Evolutionary conservation across 2,113 vertebrate species (phyloP), one percentile per base, ranked within the genome.

Genomic region (Stigmatopora argus): DNA sequence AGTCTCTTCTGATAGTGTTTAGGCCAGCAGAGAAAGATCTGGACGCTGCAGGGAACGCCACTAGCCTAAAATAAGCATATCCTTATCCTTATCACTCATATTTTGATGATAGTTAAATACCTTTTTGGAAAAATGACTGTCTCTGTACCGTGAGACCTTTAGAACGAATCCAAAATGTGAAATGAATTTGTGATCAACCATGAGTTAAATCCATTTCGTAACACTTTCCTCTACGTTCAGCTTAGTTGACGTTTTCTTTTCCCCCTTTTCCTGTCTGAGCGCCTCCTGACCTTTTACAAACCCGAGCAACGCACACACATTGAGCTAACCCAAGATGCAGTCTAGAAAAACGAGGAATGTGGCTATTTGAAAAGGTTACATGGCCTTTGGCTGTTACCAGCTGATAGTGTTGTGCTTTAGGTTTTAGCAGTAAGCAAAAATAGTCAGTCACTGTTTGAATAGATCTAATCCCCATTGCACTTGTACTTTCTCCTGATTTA

Each of bases 161-260:
- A 41, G 7, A 41, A 41, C 7, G 7, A 41, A 41, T 41, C 2
- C 38, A 41, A 41, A 41, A 41, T 41, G 38, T 41, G 6, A 2
- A 7, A 41, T 41, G 2, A 41, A 41, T 9, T 41, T 41, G 38
- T 41, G 7, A 41, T 41, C 38, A 41, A 41, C 38, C 38, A 41
- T 41, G 38, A 10, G 38, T 7, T 41, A 10, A 41, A 41, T 49
- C 56, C 31, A 18, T 69, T 73, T 41, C 38, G 9, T 35, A 51
- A 35, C 65, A 57, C 69, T 73, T 35, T 64, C 52, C 65, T 51
- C 26, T 67, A 71, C 51, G 72, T 73, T 83, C 70, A 79, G 76
- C 75, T 76, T 85, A 83, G 78, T 82, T 85, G 72, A 76, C 74
- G 80, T 87, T 87, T 80, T 82, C 85, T 90, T 85, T 86, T 78